Evolutionary conservation across 1,140 invertebrate species (phyloP).

Genomic region (Andrena cerasifolii): DNA sequence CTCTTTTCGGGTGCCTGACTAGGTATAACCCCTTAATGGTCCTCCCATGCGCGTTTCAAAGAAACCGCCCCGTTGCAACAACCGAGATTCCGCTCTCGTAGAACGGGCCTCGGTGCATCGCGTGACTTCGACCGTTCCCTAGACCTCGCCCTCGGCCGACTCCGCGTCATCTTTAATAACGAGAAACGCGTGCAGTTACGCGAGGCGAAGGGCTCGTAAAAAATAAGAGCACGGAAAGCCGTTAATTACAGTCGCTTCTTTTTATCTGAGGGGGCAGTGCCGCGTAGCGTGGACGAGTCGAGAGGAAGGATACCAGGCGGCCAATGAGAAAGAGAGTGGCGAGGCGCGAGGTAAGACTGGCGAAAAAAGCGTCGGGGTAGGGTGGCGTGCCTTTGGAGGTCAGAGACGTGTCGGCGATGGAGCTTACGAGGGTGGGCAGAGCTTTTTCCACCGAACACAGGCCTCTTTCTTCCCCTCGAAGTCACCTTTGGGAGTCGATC

Average conservation of each 20-base stretch:
- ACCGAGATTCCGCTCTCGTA: not conserved
- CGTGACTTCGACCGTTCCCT: not conserved
- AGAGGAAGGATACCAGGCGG: not conserved
- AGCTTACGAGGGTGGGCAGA: conserved; percentile 32
- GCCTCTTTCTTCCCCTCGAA: conserved; percentile 1
- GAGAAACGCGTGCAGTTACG: conserved; percentile 6
- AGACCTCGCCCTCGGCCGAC: not conserved
- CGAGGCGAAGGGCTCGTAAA: conserved; percentile 10
- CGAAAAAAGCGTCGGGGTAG: conserved; percentile 15
- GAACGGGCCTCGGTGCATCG: not conserved
- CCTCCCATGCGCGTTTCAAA: not conserved
- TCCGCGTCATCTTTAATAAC: conserved; percentile 31
- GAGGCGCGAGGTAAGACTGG: conserved; percentile 5
- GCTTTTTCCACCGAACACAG: conserved; percentile 30
- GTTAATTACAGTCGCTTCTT: conserved; percentile 58
- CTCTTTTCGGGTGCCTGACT: too few species aligned
- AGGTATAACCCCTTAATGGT: too few species aligned
- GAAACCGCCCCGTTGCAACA: not conserved
- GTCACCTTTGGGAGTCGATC: conserved; percentile 62
- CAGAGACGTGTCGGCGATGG: conserved; percentile 46
- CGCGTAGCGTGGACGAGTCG: conserved; percentile 23
- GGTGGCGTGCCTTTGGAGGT: conserved; percentile 24
- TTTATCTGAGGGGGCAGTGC: conserved; percentile 18
- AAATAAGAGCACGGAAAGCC: not conserved
- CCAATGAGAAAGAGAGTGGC: conserved; percentile 20